Evolutionary conservation across 2,113 vertebrate species (phyloP), one percentile per base, ranked within the genome.

Genomic region (Nerophis ophidion): DNA sequence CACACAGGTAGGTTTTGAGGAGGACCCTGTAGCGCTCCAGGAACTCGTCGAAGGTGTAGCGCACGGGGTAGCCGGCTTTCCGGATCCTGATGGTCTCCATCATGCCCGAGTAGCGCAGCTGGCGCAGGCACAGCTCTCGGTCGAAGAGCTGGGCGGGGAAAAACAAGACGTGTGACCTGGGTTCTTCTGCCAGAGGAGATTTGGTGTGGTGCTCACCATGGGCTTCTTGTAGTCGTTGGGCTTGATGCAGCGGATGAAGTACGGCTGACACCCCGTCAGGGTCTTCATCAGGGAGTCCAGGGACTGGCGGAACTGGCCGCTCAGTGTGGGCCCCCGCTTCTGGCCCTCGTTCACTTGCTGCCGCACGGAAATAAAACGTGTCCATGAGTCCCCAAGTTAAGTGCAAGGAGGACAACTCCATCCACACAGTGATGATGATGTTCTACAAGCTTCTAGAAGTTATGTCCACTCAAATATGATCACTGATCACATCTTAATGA

Each of bases 161-260:
- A 54, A 1, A n/a, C 35, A 48, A 3, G 1, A n/a, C 42, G 42
- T 7, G 2, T 2, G 34, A 13, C 4, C n/a, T n/a, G 1, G 13
- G 15, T 36, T 14, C 26, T 48, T 26, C 26, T 26, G 26, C 26
- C 26, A 26, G 26, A 26, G 26, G 26, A 26, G 26, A n/a, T n/a
- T n/a, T n/a, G n/a, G 12, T 0, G 17, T 26, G 3, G 17, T 19
- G 13, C 59, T 90, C 90, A 99, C 97, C 95, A 93, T 80, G 0
- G 96, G 93, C 82, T 93, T 97, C 90, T 99, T 98, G 84, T 87
- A 91, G 74, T 97, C 93, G 1, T 99, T 99, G 63, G 97, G 96
- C 80, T 99, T 99, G 74, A 99, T 93, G 84, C 97, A 99, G 74
- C 96, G 97, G 45, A 99, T 85, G 71, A 99, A 99, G 71, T 92